Base-by-base conservation (phyloP, 2,888 invertebrate genomes). In the Alloscopus bannaensis region DNA sequence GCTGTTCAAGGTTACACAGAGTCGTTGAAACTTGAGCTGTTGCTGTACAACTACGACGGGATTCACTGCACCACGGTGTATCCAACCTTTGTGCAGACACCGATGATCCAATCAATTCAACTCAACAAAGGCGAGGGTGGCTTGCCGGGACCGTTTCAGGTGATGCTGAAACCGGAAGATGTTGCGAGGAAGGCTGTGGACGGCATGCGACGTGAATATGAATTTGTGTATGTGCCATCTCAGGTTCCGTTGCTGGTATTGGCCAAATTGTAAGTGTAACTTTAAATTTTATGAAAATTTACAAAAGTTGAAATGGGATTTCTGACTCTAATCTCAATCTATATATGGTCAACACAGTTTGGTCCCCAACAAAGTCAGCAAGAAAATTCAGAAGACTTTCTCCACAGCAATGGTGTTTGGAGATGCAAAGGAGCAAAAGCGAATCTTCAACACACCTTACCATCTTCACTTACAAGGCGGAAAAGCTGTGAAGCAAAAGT, bases 1-100 rank as follows among this genome's bases (percentile, higher is more conserved):
- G 77, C 31, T 0, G 72, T 79, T 50, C 20, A 79, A 22, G 81
- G 81, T 18, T 79, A 79, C 29, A 66, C 72, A 3, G 79, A 82
- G n/a, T 40, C 76, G 0, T 31, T 82, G 31, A 73, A 66, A 42
- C 11, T 13, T 0, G 81, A 82, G 40, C 47, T 82, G 24, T 3
- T 45, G 0, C 36, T 59, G n/a, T 62, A 47, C 8, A 36, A 78
- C 2, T 57, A 55, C 11, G 29, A 69, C 6, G 78, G 78, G 45
- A 64, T 78, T 28, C 64, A 71, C 2, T 16, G 55, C 1, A 24
- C 71, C 22, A 71, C 71, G 0, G 71, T 71, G 3, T 78, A 71
- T 31, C 78, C 78, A 0, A 65, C 59, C 24, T 78, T 78, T 65
- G 78, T 78, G 1, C 24, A 71, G 22, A 78, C 78, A 1, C 65